Conservation (phyloP, 2,888 invertebrate genomes). For the Oeneis ivallda region DNA sequence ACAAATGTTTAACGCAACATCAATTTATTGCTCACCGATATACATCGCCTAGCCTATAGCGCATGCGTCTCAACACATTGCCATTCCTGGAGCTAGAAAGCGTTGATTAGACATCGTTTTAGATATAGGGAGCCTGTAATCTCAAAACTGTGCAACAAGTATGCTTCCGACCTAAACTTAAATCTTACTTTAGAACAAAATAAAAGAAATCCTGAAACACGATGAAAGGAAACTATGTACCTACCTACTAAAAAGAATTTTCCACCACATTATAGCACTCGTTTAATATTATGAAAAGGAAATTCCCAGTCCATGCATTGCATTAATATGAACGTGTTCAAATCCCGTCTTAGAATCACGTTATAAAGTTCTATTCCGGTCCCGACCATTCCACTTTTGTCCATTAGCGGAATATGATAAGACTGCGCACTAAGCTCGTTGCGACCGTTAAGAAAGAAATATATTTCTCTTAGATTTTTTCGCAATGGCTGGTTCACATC, state of each 20-base stretch:
- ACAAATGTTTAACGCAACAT: too few species aligned
- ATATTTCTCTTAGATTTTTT: slow-evolving; percentile 54
- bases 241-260: neutral
- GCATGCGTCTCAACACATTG: too few species aligned
- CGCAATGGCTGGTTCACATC: neutral
- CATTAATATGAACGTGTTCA: slow-evolving; percentile 37
- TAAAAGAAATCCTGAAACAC: too few species aligned
- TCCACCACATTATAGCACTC: slow-evolving; percentile 17
- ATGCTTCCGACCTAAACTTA: too few species aligned
- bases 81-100: too few species aligned
- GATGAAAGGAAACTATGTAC: neutral
- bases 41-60: too few species aligned
- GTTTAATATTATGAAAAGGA: slow-evolving; percentile 30
- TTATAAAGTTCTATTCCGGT: slow-evolving; percentile 45
- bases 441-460: slow-evolving; percentile 53
- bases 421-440: slow-evolving; percentile 52
- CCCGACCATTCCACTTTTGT: slow-evolving; percentile 51
- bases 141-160: too few species aligned
- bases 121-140: too few species aligned
- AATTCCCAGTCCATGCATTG: slow-evolving; percentile 34
- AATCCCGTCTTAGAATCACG: slow-evolving; percentile 30
- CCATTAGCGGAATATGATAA: slow-evolving; percentile 56
- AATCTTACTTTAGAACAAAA: too few species aligned
- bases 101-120: too few species aligned
- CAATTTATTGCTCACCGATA: too few species aligned